These are phyloP conservation scores for Cydia pomonella DNA, from an alignment of 1,140 invertebrate species.

Conservation along the genomic window DNA sequence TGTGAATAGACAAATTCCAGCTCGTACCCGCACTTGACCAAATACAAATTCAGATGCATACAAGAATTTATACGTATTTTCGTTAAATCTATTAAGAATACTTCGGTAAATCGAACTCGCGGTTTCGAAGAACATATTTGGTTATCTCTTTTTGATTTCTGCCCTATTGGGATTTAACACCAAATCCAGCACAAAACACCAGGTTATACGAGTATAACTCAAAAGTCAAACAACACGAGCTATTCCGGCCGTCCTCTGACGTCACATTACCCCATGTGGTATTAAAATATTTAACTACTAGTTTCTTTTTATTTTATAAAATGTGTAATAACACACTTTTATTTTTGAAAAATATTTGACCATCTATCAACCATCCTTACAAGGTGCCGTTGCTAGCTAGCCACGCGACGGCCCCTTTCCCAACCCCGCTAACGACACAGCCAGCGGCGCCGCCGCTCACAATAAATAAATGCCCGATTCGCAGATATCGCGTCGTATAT, in stretches of 20 bases:
- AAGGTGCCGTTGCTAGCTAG: neutral
- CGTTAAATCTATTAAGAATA: neutral
- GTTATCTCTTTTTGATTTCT: too few relatives aligned
- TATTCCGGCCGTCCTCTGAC: too few relatives aligned
- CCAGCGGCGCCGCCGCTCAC: constrained; percentile 13
- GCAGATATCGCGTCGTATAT: constrained; percentile 16
- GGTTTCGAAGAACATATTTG: neutral
- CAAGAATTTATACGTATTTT: neutral
- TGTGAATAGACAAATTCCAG: constrained; percentile 22
- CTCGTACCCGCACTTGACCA: neutral
- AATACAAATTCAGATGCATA: neutral
- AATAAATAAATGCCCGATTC: constrained; percentile 19
- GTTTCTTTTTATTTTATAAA: too few relatives aligned
- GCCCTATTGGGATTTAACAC: too few relatives aligned
- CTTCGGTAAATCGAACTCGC: neutral
- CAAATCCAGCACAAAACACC: too few relatives aligned
- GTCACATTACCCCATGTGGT: too few relatives aligned
- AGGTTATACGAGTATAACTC: too few relatives aligned
- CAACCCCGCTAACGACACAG: neutral
- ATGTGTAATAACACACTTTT: too few relatives aligned
- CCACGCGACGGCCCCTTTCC: neutral
- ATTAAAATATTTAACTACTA: too few relatives aligned
- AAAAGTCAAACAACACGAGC: too few relatives aligned
- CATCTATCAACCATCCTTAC: neutral
- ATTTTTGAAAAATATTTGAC: too few relatives aligned